These are phyloP conservation scores for Drosophila infuscata DNA, from an alignment of 2,888 invertebrate species.

Conservation along the genomic window DNA sequence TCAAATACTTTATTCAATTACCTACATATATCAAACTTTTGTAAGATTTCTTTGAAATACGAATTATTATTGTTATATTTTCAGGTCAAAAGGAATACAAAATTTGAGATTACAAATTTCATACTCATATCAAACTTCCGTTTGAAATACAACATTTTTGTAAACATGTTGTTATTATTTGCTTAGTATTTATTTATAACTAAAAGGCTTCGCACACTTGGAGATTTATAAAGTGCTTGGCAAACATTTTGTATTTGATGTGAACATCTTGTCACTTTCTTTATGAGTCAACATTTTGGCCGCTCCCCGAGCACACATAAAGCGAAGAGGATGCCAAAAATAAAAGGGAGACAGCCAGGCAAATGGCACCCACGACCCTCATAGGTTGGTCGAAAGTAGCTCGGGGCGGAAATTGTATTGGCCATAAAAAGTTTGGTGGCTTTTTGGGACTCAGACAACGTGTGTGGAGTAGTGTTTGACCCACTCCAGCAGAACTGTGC, in stretches of 20 bases:
- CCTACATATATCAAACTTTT: background rate
- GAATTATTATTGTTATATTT: background rate
- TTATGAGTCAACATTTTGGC: constrained; percentile 29
- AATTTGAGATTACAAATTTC: too few species aligned
- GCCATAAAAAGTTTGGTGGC: constrained; percentile 59
- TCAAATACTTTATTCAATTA: background rate
- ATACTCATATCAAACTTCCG: background rate
- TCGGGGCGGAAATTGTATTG: constrained; percentile 60
- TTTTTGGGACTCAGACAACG: constrained; percentile 14
- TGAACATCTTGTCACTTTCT: constrained; percentile 44
- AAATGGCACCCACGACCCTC: constrained; percentile 58
- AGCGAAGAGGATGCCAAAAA: constrained; percentile 10
- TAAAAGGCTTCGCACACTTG: background rate
- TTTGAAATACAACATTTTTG: background rate
- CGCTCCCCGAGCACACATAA: constrained; percentile 27
- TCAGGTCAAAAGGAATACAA: too few species aligned
- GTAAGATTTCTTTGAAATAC: background rate
- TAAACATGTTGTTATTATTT: background rate
- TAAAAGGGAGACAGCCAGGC: constrained; percentile 15
- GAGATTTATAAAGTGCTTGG: constrained; percentile 9
- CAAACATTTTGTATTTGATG: constrained; percentile 16
- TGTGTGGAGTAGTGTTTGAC: constrained; percentile 1
- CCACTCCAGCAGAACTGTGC: constrained; percentile 8
- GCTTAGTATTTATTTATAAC: background rate
- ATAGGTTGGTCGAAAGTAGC: constrained; percentile 44